Evolutionary conservation across 2,888 invertebrate species (phyloP), one percentile per base, ranked within the genome.

Genomic region (Myathropa florea): DNA sequence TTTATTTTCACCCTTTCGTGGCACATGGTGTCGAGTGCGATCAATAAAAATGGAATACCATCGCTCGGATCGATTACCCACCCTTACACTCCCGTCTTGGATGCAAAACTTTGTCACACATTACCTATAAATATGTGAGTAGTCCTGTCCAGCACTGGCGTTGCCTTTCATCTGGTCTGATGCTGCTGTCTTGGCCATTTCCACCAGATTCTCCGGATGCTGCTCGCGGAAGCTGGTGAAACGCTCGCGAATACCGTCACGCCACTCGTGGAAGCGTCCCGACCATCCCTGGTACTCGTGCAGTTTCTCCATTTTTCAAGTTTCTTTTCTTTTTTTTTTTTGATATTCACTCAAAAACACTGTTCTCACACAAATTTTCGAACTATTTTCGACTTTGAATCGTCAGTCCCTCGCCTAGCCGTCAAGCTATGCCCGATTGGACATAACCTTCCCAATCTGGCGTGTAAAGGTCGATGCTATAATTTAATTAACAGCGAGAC

Each of bases 251-350:
- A 95, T 93, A 76, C 93, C 93, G 88, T 96, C 96, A 63, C 96
- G 94, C 85, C 94, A 93, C 23, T 94, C 94, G 90, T 97, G 97
- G 30, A 96, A 91, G 26, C 96, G 94, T 7, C 97, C 97, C 1
- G 95, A 92, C 70, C 95, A 93, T 0, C 97, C 97, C 91, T 96
- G 95, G 91, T 97, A 97, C 89, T 96, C 96, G 90, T 96, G 94
- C 72, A 97, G 92, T 91, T 97, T 97, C 88, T 97, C 96, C 90
- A 95, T 95, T 95, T 95, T 95, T 88, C n/a, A 9, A 23, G 6
- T 23, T n/a, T 39, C 46, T 36, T 7, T 3, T n/a, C 89, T 91
- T 59, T 39, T 57, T 36, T 7, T 3, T n/a, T 89, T 91, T 59
- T 39, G 30, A n/a, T n/a, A 7, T 18, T 46, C 46, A 18, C 46